Evolutionary conservation across 2,888 invertebrate genomes (phyloP).

Genomic region (Uropetala carovei): DNA sequence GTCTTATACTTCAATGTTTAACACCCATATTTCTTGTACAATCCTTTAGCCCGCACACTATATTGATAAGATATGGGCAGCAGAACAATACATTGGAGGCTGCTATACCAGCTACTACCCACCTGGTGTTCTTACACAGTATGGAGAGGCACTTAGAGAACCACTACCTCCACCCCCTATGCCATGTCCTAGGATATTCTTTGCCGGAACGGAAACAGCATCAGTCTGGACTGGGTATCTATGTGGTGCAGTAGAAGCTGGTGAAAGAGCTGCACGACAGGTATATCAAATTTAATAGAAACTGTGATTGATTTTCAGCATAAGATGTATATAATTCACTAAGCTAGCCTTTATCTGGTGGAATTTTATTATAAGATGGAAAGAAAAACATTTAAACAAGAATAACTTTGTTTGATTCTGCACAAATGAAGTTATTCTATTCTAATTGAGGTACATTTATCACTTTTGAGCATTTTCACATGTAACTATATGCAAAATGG

Average conservation of each 20-base stretch:
- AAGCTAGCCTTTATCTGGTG: no score
- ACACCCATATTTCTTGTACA: no score
- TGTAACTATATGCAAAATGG: no score
- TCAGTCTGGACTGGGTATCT: conserved; percentile 73
- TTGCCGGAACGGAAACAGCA: conserved; percentile 73
- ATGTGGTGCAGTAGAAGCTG: conserved; percentile 73
- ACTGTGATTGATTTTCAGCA: background rate
- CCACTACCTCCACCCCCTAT: conserved; percentile 63
- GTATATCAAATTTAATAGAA: conserved; percentile 64
- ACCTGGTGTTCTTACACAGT: conserved; percentile 72
- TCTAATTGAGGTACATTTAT: no score
- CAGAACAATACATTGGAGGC: conserved; percentile 74
- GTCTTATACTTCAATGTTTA: no score
- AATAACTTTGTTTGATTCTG: no score
- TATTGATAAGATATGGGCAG: conserved; percentile 74
- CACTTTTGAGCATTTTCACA: no score
- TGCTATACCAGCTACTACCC: conserved; percentile 74
- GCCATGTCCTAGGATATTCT: conserved; percentile 68
- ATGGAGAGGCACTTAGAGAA: conserved; percentile 67
- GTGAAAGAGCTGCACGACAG: conserved; percentile 71
- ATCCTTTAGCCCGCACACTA: conserved; percentile 71
- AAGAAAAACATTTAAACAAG: no score
- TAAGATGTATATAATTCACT: no score
- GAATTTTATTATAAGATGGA: no score
- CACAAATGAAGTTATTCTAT: no score